These are phyloP conservation scores for Acronicta psi DNA, from an alignment of 2,888 invertebrate species.

Conservation along the genomic window DNA sequence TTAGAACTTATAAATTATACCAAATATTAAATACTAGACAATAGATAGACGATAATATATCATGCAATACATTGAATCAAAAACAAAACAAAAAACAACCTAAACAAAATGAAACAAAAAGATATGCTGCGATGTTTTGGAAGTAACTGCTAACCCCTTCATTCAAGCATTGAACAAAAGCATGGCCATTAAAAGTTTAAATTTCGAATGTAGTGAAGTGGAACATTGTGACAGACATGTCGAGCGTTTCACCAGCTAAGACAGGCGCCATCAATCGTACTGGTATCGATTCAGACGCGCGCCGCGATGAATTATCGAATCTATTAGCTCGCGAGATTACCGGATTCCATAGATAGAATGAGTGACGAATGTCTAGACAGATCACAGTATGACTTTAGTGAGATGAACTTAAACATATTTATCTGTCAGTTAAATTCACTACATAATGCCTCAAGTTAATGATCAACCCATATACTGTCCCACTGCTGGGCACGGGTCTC, in stretches of 20 bases:
- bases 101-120: slow-evolving; percentile 2
- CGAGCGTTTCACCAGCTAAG: slow-evolving; percentile 57
- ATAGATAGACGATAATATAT: too few species aligned
- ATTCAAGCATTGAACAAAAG: slow-evolving; percentile 42
- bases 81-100: slow-evolving; percentile 1
- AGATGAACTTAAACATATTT: too few species aligned
- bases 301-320: slow-evolving; percentile 86
- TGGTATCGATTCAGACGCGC: slow-evolving; percentile 78
- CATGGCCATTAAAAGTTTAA: slow-evolving; percentile 47
- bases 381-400: too few species aligned
- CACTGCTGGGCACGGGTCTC: too few species aligned
- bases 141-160: slow-evolving; percentile 23
- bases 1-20: too few species aligned
- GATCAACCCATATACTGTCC: too few species aligned
- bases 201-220: slow-evolving; percentile 54
- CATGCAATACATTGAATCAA: too few species aligned
- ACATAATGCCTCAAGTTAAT: too few species aligned
- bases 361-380: slow-evolving; percentile 60
- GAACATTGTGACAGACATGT: slow-evolving; percentile 58
- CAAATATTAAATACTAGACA: too few species aligned
- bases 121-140: neutral
- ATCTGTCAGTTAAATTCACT: too few species aligned
- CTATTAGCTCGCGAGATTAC: slow-evolving; percentile 87
- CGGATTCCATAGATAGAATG: slow-evolving; percentile 73
- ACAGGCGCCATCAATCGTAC: slow-evolving; percentile 78